These are phyloP conservation scores for Chiridota heheva DNA, from an alignment of 35 echinoderm and acorn worm genomes.

Conservation along the genomic window DNA sequence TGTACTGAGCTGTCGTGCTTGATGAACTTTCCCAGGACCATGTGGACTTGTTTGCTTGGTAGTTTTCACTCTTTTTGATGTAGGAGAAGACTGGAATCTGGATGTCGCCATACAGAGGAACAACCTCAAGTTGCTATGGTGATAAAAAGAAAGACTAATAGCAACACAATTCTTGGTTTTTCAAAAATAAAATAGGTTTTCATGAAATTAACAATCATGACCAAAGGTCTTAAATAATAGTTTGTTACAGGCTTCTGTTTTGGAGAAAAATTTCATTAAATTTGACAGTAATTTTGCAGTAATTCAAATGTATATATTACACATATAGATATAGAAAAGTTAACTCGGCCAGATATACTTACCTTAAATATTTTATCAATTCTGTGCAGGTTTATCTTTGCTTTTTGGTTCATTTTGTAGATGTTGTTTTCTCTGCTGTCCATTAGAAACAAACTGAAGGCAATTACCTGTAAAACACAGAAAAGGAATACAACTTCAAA, in stretches of 20 bases:
- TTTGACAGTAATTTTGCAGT: too few relatives aligned
- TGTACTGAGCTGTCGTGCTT: conserved; percentile 66
- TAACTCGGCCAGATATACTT: too few relatives aligned
- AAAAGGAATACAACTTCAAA: background rate
- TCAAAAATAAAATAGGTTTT: too few relatives aligned
- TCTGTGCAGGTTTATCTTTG: conserved; percentile 74
- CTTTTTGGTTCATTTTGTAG: conserved; percentile 95
- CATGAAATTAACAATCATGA: too few relatives aligned
- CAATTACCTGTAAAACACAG: conserved; percentile 69
- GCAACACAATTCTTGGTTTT: too few relatives aligned
- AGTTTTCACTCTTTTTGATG: conserved; percentile 97
- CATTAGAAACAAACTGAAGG: conserved; percentile 94
- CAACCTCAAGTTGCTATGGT: conserved; percentile 88
- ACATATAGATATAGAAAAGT: too few relatives aligned
- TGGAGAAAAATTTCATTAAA: too few relatives aligned
- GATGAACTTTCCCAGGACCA: conserved; percentile 64
- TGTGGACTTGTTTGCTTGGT: conserved; percentile 64
- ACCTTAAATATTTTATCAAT: conserved; percentile 98
- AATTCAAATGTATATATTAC: too few relatives aligned
- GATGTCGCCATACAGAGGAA: conserved; percentile 95
- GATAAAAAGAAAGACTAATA: conserved; percentile 10
- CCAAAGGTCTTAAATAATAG: too few relatives aligned
- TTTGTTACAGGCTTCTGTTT: too few relatives aligned
- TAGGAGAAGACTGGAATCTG: conserved; percentile 97
- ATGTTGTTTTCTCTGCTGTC: conserved; percentile 88